Percentiles rank a stretch among this genome's conserved stretches.
Evolutionary conservation across 1,140 invertebrate species (phyloP).

Genomic region (Drosophila equinoxialis): DNA sequence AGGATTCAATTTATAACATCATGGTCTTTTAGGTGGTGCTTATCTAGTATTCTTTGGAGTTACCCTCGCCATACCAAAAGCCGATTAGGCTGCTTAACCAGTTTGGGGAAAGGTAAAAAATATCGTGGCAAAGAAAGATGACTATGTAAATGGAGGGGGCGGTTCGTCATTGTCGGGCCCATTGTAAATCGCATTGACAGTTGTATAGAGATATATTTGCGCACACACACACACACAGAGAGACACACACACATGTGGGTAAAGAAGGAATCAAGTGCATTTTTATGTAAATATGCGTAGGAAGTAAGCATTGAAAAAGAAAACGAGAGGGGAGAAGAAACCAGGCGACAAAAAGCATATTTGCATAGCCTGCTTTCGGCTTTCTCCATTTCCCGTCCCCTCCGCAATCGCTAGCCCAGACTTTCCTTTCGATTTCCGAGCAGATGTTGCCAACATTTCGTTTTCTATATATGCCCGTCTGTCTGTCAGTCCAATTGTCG

Average conservation of each 20-base stretch:
- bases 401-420: not conserved
- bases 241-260: not conserved
- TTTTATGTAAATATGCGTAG: conserved; percentile 69
- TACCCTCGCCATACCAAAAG: conserved; percentile 39
- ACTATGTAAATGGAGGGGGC: not conserved
- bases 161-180: conserved; percentile 31
- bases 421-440: conserved; percentile 44
- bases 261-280: conserved; percentile 64
- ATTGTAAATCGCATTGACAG: conserved; percentile 55
- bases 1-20: no score
- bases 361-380: conserved; percentile 64
- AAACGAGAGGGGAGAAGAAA: conserved; percentile 3
- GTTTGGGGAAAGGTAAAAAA: conserved; percentile 38
- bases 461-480: conserved; percentile 47
- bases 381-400: not conserved
- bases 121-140: not conserved
- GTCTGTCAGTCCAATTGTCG: not conserved
- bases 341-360: conserved; percentile 55
- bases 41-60: not conserved
- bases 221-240: conserved; percentile 15
- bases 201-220: conserved; percentile 61
- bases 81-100: conserved; percentile 61
- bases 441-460: conserved; percentile 34
- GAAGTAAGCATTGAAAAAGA: conserved; percentile 46
- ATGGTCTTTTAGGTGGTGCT: not conserved